Evolutionary conservation across 92 coral and sea anemone species (phyloP).

Genomic region (Muricea muricata): DNA sequence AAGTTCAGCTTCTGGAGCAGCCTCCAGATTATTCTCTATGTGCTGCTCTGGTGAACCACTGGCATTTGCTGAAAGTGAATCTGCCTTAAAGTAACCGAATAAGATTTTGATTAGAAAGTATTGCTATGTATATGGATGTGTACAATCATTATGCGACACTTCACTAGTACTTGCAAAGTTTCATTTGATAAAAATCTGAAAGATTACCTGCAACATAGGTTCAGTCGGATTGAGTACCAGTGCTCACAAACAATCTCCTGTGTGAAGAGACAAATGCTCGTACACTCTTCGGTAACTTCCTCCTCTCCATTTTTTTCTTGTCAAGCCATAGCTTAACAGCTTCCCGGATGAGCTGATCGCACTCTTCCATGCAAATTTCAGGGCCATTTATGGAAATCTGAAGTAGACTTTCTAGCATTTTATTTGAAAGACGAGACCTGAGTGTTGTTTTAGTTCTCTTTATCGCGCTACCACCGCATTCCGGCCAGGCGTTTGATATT

Average conservation of each 20-base stretch:
- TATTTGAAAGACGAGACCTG: constrained; percentile 29
- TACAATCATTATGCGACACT: neutral
- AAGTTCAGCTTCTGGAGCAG: too few species aligned
- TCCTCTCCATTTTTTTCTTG: constrained; percentile 8
- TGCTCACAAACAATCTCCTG: too few species aligned
- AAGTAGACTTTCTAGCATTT: too few species aligned
- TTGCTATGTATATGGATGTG: neutral
- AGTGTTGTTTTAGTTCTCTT: constrained; percentile 43
- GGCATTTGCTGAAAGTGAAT: neutral
- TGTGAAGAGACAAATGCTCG: constrained; percentile 26
- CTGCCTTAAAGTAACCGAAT: neutral
- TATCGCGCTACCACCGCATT: constrained; percentile 40
- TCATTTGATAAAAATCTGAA: too few species aligned
- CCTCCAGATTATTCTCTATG: neutral
- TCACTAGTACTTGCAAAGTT: too few species aligned
- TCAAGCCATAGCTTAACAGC: too few species aligned
- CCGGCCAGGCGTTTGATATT: too few species aligned
- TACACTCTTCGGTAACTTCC: constrained; percentile 9
- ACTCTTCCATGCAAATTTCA: constrained; percentile 36
- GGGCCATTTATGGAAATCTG: constrained; percentile 48
- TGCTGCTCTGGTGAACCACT: neutral
- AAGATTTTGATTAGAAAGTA: constrained; percentile 16
- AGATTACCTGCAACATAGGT: constrained; percentile 19
- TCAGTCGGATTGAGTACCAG: constrained; percentile 41
- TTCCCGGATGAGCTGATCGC: too few species aligned